Evolutionary conservation across 2,113 vertebrate species (phyloP), one percentile per base, ranked within the genome.

Genomic region (Cryptotis parvus): DNA sequence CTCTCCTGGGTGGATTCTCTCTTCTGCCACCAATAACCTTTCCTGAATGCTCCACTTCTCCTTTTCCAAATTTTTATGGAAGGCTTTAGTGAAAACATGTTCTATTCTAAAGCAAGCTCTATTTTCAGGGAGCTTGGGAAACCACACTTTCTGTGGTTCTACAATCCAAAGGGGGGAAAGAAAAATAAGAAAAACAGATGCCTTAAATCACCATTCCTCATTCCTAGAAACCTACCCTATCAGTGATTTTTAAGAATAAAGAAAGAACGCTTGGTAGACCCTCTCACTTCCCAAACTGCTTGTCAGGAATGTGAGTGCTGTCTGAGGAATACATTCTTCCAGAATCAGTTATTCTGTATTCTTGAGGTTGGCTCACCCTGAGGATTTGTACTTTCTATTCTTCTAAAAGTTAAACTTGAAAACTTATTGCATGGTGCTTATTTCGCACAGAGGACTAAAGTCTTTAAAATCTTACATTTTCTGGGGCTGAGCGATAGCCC

Each of bases 61-160:
- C 49, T 18, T 3, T 79, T 49, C 41, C 43, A 84, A 87, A 80
- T n/a, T 80, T 93, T 65, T 82, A 74, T 39, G 45, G 77, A 91
- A 93, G 85, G 39, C 18, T 49, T 66, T 69, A 31, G 82, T 66
- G 49, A 82, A 86, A 89, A 33, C 31, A 20, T 9, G 16, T 37
- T 72, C 68, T 49, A 66, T 77, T n/a, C n/a, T n/a, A n/a, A n/a
- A n/a, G n/a, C n/a, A n/a, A n/a, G 87, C 31, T 6, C 87, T 90
- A 74, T 20, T 70, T 49, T 76, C 83, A 52, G 15, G 16, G 29
- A 66, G 68, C 68, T 41, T 70, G 24, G 55, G 65, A 81, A 92
- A 61, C 16, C 22, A 35, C 66, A 83, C 26, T 69, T 72, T 68
- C 68, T 70, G 74, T 68, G 22, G 52, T 37, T 79, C 29, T 82